Evolutionary conservation across 1,140 invertebrate genomes (phyloP), one percentile per base, ranked within the genome.

Genomic region (Trichonephila clavata): DNA sequence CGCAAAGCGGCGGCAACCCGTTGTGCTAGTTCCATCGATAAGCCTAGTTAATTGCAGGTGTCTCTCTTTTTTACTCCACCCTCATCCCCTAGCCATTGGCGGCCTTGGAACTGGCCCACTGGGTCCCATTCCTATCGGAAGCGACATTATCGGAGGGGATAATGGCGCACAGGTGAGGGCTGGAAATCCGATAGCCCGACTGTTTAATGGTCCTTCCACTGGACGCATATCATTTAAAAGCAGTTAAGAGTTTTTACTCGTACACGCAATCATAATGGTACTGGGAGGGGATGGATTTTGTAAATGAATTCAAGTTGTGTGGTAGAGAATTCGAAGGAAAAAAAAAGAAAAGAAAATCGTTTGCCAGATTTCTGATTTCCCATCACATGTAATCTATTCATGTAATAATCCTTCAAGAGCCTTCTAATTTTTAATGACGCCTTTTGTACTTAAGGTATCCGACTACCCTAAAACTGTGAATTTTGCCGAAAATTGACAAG

Each of bases 1-100:
- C 60, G 65, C 39, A 5, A 1, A 14, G 39, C 21, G 5, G 7
- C 14, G 50, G 50, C 61, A 92, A 92, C 91, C 91, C 80, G 24
- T 10, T 2, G 60, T 86, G 81, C 83, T 77, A 86, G 83, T 86
- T 68, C 50, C 63, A 92, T 92, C 91, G 91, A 92, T 86, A 92
- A 92, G 91, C 63, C 91, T 86, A 92, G 91, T 92, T 92, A 92
- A 92, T 92, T 92, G 80, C 91, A 92, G 91, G 83, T 92, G 61
- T 92, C 83, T 84, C 81, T 92, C 84, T 92, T 92, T 92, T 71
- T 65, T n/a, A 92, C 81, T 86, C 83, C 91, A 86, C 83, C 91
- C 83, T 77, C 81, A 83, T 86, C 83, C 80, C 81, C 24, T 77
- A 83, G 68, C 91, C 91, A 92, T 92, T 92, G 91, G 91, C 81